Percentiles rank a stretch among this genome's conserved stretches.
phyloP scores from a whole-genome alignment of 2,888 invertebrate genomes.

The Malthinus seriepunctatus region DNA sequence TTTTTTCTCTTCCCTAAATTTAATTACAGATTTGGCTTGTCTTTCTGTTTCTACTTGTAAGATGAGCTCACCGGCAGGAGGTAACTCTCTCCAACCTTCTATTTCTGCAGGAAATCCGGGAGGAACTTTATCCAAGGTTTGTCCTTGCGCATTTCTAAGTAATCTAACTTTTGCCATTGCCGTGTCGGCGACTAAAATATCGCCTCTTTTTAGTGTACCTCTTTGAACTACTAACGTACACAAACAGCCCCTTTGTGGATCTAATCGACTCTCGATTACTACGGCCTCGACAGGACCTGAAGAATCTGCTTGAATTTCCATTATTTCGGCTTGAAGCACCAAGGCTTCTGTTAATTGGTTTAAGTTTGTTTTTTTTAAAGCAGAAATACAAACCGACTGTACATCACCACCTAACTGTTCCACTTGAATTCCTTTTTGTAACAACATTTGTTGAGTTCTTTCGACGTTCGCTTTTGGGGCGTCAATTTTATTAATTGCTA shows the following conservation, averaged over 20 bases:
- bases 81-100: constrained; percentile 89
- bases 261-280: constrained; percentile 82
- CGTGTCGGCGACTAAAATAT: constrained; percentile 78
- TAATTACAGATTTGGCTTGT: constrained; percentile 46
- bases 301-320: constrained; percentile 85
- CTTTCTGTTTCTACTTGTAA: constrained; percentile 69
- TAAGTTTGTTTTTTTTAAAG: constrained; percentile 80
- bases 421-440: constrained; percentile 73
- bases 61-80: constrained; percentile 85
- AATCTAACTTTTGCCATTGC: constrained; percentile 83
- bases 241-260: constrained; percentile 73
- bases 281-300: constrained; percentile 86
- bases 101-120: constrained; percentile 85
- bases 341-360: constrained; percentile 81
- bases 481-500: constrained; percentile 98
- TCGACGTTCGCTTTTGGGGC: constrained; percentile 88
- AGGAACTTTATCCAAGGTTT: constrained; percentile 66
- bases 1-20: constrained; percentile 61
- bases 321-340: constrained; percentile 79
- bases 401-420: constrained; percentile 92
- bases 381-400: constrained; percentile 90
- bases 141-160: constrained; percentile 78
- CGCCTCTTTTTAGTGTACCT: constrained; percentile 77
- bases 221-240: constrained; percentile 83
- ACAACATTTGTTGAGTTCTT: constrained; percentile 73